These are phyloP conservation scores for Ptychochromis oligacanthus DNA, from an alignment of 2,113 vertebrate species.

Conservation along the genomic window DNA sequence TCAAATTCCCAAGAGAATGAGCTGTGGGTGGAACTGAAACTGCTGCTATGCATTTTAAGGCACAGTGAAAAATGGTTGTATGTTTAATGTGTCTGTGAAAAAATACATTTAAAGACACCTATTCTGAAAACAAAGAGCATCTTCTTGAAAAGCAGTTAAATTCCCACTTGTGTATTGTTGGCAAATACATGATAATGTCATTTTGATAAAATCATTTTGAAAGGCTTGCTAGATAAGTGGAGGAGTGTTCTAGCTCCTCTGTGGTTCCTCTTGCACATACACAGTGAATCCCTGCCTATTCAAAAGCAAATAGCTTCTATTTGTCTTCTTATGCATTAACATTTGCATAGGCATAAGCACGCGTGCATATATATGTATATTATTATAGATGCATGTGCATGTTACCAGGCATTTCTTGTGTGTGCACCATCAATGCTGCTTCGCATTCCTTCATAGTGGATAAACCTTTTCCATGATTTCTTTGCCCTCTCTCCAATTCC, in stretches of 20 bases:
- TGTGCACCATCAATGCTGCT: not conserved
- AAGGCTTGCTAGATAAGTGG: not conserved
- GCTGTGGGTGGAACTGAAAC: not conserved
- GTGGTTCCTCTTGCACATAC: not conserved
- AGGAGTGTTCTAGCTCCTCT: not conserved
- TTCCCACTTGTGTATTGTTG: not conserved
- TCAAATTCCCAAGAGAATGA: constrained; percentile 26
- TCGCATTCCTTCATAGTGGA: constrained; percentile 7
- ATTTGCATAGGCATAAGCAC: constrained; percentile 22
- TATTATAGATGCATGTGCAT: not conserved
- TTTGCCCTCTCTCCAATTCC: constrained; percentile 5
- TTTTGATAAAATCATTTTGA: too few relatives aligned
- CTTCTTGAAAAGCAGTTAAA: not conserved
- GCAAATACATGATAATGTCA: constrained; percentile 37
- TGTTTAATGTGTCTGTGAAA: not conserved
- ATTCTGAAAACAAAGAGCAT: not conserved
- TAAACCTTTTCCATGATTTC: constrained; percentile 13
- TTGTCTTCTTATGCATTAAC: constrained; percentile 7
- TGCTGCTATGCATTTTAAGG: not conserved
- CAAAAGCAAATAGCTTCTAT: constrained; percentile 11
- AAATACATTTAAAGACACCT: not conserved
- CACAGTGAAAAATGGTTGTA: not conserved
- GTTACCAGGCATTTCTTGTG: not conserved
- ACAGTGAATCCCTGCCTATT: not conserved
- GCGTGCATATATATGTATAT: not conserved